Conservation (phyloP, 1,140 invertebrate species). For the Ooceraea biroi region DNA sequence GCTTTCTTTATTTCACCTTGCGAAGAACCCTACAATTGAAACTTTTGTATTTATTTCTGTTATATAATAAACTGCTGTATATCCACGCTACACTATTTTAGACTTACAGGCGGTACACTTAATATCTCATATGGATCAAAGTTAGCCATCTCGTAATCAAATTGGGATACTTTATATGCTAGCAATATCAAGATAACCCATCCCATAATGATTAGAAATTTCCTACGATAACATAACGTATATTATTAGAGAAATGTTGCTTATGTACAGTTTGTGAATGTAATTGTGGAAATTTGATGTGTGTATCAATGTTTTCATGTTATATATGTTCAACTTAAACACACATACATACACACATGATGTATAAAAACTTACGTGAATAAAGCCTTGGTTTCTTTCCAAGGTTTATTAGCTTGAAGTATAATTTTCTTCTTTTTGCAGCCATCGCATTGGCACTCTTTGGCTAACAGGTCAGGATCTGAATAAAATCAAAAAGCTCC, state of each 20-base stretch:
- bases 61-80: background rate
- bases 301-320: background rate
- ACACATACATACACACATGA: background rate
- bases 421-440: constrained; percentile 95
- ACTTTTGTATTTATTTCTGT: constrained; percentile 10
- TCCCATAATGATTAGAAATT: constrained; percentile 91
- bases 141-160: constrained; percentile 99
- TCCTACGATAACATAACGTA: constrained; percentile 85
- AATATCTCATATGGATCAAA: constrained; percentile 99
- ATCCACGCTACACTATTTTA: background rate
- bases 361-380: constrained; percentile 81
- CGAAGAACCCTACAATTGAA: constrained; percentile 90
- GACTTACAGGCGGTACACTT: constrained; percentile 92
- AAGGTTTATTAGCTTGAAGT: constrained; percentile 94
- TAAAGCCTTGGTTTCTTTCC: constrained; percentile 92
- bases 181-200: constrained; percentile 96
- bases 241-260: background rate
- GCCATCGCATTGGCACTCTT: constrained; percentile 94
- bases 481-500: constrained; percentile 48
- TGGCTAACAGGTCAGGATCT: constrained; percentile 91
- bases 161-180: constrained; percentile 98
- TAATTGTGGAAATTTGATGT: background rate
- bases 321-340: constrained; percentile 21
- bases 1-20: constrained; percentile 97
- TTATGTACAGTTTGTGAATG: constrained; percentile 2